phyloP scores from a whole-genome alignment of 2,888 invertebrate species.

The Loripinus fragilis region DNA sequence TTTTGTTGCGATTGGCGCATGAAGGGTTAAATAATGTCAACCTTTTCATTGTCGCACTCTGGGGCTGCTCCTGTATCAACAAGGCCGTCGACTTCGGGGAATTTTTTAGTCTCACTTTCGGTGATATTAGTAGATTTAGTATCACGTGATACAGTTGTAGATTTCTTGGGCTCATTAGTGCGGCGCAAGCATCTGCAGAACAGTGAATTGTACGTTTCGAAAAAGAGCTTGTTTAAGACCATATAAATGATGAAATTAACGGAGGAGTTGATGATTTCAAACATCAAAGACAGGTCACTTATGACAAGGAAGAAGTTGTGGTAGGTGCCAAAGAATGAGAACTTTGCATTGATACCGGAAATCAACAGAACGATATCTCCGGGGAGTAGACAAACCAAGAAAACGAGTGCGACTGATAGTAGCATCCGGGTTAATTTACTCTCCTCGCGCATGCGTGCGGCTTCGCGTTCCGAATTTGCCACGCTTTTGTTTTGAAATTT shows the following conservation, averaged over 20 bases:
- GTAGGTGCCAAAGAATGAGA: slow-evolving; percentile 54
- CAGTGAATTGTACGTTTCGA: slow-evolving; percentile 34
- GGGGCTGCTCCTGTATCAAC: no score
- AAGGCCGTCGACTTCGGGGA: no score
- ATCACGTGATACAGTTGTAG: not conserved
- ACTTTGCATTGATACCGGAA: slow-evolving; percentile 38
- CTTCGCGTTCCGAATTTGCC: not conserved
- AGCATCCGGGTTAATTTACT: slow-evolving; percentile 57
- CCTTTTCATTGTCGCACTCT: no score
- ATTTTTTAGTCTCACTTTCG: not conserved
- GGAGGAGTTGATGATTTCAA: slow-evolving; percentile 61
- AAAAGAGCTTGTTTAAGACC: slow-evolving; percentile 57
- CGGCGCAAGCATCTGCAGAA: slow-evolving; percentile 39
- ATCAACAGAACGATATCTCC: slow-evolving; percentile 46
- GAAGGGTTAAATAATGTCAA: no score
- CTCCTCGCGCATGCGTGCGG: slow-evolving; percentile 46
- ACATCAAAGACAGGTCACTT: slow-evolving; percentile 56
- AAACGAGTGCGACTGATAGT: slow-evolving; percentile 51
- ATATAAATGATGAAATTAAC: slow-evolving; percentile 65
- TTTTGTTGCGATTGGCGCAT: no score
- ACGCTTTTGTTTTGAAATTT: slow-evolving; percentile 33
- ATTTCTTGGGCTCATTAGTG: not conserved
- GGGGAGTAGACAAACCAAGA: slow-evolving; percentile 53
- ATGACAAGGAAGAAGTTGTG: slow-evolving; percentile 60
- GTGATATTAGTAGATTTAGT: not conserved